Evolutionary conservation across 2,797 vertebrate species (phyloP).

Genomic region (Bradypodion ventrale): DNA sequence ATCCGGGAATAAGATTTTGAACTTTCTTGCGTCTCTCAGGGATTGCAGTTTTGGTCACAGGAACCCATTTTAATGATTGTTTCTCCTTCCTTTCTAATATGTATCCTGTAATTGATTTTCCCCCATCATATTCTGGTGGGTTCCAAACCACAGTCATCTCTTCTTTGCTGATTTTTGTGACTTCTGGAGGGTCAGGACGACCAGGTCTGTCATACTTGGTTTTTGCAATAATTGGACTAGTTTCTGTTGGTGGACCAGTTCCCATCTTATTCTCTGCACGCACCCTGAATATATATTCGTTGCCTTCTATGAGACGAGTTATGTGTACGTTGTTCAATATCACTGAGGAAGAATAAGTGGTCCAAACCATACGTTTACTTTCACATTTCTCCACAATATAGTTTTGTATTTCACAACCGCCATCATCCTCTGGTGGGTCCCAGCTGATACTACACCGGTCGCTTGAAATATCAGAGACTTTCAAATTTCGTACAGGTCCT

Average conservation of each 20-base stretch:
- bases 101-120: constrained; percentile 94
- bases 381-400: constrained; percentile 99
- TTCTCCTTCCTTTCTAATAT: constrained; percentile 95
- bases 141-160: constrained; percentile 97
- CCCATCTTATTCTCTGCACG: constrained; percentile 99
- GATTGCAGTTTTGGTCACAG: constrained; percentile 89
- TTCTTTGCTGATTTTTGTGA: constrained; percentile 90
- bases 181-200: constrained; percentile 90
- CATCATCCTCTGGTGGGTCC: constrained; percentile 94
- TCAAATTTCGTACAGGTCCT: constrained; percentile 88
- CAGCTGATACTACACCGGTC: constrained; percentile 92
- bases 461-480: constrained; percentile 87
- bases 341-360: constrained; percentile 89
- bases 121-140: constrained; percentile 92
- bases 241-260: constrained; percentile 93
- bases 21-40: constrained; percentile 88
- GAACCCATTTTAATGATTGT: constrained; percentile 88
- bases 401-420: constrained; percentile 98
- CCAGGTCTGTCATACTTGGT: constrained; percentile 91
- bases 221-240: constrained; percentile 89
- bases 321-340: constrained; percentile 87
- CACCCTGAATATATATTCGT: constrained; percentile 95
- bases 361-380: constrained; percentile 95
- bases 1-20: constrained; percentile 89
- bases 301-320: constrained; percentile 94